Evolutionary conservation across 2,888 invertebrate species (phyloP).

Genomic region (Griposia aprilina): DNA sequence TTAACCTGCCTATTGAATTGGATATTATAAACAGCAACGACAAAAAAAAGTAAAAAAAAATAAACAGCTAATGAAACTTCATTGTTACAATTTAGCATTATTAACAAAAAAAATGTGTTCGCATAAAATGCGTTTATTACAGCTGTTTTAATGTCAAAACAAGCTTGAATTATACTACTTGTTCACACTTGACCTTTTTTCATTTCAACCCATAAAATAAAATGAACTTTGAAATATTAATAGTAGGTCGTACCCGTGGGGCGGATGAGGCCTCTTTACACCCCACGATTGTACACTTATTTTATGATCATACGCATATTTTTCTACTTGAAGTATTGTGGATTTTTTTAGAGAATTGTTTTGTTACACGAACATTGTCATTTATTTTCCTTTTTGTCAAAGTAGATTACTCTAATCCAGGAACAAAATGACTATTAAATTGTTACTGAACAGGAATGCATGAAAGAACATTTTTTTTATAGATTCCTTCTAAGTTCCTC

Average conservation of each 20-base stretch:
- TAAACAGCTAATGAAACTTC: constrained; percentile 34
- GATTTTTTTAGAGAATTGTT: neutral
- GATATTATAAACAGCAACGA: neutral
- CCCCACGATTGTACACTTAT: constrained; percentile 37
- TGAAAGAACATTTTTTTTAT: neutral
- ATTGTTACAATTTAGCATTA: constrained; percentile 43
- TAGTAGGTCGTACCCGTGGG: constrained; percentile 70
- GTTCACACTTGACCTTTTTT: constrained; percentile 75
- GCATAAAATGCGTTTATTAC: constrained; percentile 59
- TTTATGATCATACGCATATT: neutral
- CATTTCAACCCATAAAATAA: constrained; percentile 81
- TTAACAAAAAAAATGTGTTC: constrained; percentile 52
- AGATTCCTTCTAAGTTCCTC: neutral
- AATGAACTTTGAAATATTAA: constrained; percentile 85
- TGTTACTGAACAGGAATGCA: neutral
- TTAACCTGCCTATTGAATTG: neutral
- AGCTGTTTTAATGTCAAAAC: constrained; percentile 53
- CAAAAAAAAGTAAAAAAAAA: constrained; percentile 2
- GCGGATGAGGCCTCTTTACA: constrained; percentile 67
- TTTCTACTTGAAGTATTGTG: neutral
- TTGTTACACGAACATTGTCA: neutral
- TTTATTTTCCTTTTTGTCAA: too few relatives aligned
- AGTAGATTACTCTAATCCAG: neutral
- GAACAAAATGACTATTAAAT: neutral
- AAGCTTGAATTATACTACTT: constrained; percentile 56